Percentiles rank a stretch among this genome's conserved stretches.
These are phyloP conservation scores for Chrysemys picta DNA, from an alignment of 2,113 vertebrate species.

Conservation along the genomic window DNA sequence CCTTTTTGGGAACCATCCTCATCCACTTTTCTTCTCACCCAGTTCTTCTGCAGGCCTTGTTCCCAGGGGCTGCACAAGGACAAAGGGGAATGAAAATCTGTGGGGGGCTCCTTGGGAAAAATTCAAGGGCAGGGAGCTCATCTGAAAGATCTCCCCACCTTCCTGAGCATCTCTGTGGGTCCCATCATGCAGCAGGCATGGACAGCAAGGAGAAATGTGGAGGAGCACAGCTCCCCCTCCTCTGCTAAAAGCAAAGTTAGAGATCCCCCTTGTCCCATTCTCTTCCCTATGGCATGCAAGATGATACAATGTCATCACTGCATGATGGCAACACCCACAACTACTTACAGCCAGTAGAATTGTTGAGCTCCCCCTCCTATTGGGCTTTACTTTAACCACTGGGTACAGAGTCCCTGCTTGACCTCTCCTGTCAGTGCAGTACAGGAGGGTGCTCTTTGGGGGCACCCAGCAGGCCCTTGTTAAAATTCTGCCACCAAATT, in stretches of 20 bases:
- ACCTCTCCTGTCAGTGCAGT: not conserved
- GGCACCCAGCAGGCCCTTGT: not conserved
- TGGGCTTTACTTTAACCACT: not conserved
- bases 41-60: not conserved
- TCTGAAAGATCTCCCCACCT: not conserved
- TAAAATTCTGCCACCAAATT: no score
- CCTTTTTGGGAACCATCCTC: not conserved
- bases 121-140: fast-evolving
- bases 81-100: not conserved
- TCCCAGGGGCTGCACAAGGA: not conserved
- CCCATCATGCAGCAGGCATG: not conserved
- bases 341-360: not conserved
- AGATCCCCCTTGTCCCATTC: not conserved
- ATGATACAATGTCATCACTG: not conserved
- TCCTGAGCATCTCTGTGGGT: not conserved
- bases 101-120: not conserved
- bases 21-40: not conserved
- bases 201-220: not conserved
- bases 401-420: not conserved
- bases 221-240: not conserved
- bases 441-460: not conserved
- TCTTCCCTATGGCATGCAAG: not conserved
- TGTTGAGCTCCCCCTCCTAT: not conserved
- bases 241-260: not conserved
- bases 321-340: not conserved